These are phyloP conservation scores for Ariolimax columbianus DNA, from an alignment of 2,888 invertebrate genomes.

Conservation along the genomic window DNA sequence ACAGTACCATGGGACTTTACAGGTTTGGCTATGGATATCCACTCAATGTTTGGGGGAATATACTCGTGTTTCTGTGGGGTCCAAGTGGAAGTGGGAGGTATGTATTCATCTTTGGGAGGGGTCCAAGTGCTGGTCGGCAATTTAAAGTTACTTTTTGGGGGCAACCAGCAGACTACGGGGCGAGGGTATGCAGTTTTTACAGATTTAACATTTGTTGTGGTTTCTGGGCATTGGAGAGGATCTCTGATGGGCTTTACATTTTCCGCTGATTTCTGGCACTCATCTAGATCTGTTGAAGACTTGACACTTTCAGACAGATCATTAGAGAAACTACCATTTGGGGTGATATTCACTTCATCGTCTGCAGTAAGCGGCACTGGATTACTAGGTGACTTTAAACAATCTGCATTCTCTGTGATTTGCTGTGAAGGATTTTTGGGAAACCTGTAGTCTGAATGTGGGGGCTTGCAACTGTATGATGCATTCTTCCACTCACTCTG, in stretches of 20 bases:
- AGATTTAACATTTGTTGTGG: not conserved
- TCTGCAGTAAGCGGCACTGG: not conserved
- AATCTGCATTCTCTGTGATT: not conserved
- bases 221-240: not conserved
- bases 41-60: conserved; percentile 49
- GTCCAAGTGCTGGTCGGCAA: conserved; percentile 54
- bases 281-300: not conserved
- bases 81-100: conserved; percentile 57
- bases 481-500: conserved; percentile 57
- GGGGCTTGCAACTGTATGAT: conserved; percentile 58
- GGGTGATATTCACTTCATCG: not conserved
- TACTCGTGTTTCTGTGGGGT: conserved; percentile 44
- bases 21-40: conserved; percentile 44
- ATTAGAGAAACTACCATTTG: not conserved
- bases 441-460: conserved; percentile 32
- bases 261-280: not conserved
- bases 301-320: not conserved
- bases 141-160: conserved; percentile 54
- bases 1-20: not conserved
- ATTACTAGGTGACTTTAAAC: not conserved
- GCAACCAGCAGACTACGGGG: conserved; percentile 49
- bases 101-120: conserved; percentile 51
- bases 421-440: conserved; percentile 2
- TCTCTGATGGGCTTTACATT: not conserved
- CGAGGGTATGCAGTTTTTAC: conserved; percentile 44